Conservation (phyloP, 2,797 vertebrate genomes). For the Sebastes alutus region DNA sequence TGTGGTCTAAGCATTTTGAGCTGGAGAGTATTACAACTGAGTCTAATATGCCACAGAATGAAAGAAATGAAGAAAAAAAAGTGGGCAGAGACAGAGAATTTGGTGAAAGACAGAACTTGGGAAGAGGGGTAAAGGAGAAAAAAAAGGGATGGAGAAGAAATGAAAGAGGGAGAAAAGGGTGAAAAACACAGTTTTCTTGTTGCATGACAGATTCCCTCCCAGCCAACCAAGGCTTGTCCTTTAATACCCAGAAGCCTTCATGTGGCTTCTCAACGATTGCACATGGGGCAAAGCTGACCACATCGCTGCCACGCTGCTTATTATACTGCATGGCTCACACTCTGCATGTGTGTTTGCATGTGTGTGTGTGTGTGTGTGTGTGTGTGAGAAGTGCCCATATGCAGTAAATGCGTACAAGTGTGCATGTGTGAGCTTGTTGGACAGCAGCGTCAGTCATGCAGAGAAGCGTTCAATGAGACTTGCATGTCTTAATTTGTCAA, state of each 20-base stretch:
- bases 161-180: slow-evolving; percentile 74
- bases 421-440: slow-evolving; percentile 32
- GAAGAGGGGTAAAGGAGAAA: slow-evolving; percentile 39
- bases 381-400: slow-evolving; percentile 38
- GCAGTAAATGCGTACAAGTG: slow-evolving; percentile 32
- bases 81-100: slow-evolving; percentile 43
- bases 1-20: slow-evolving; percentile 77
- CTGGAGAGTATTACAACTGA: slow-evolving; percentile 73
- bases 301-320: slow-evolving; percentile 84
- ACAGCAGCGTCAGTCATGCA: slow-evolving; percentile 67
- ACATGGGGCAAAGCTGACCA: slow-evolving; percentile 84
- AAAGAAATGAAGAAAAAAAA: slow-evolving; percentile 67
- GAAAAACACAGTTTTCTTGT: slow-evolving; percentile 85
- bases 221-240: slow-evolving; percentile 88
- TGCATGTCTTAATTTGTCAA: slow-evolving; percentile 82
- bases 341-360: slow-evolving; percentile 59
- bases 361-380: slow-evolving; percentile 61
- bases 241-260: slow-evolving; percentile 86
- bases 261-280: slow-evolving; percentile 87
- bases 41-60: slow-evolving; percentile 77
- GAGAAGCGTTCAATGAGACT: slow-evolving; percentile 71
- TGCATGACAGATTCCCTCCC: slow-evolving; percentile 88
- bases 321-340: slow-evolving; percentile 81
- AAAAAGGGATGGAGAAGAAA: slow-evolving; percentile 62
- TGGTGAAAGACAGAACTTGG: slow-evolving; percentile 58